A percentile compares a stretch with the other conserved stretches of the same genome.
Evolutionary conservation across 2,888 invertebrate genomes (phyloP).

Genomic region (Ophion ellenae): DNA sequence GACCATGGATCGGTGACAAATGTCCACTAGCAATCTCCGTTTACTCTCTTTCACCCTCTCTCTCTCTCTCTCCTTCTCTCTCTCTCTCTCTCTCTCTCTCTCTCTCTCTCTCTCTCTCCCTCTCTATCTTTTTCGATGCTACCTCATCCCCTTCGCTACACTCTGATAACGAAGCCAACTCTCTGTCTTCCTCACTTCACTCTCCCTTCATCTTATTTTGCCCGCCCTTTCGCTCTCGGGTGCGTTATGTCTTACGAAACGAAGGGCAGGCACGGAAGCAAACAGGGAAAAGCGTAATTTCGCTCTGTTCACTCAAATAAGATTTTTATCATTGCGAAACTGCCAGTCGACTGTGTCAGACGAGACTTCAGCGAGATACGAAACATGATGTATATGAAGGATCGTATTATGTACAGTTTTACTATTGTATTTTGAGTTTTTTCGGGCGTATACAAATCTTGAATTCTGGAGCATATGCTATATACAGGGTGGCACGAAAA

Average conservation of each 20-base stretch:
- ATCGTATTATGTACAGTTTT: too few relatives aligned
- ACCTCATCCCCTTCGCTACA: neutral
- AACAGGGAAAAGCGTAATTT: conserved; percentile 63
- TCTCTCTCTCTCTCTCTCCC: conserved; percentile 3
- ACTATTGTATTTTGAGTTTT: neutral
- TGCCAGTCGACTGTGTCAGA: conserved; percentile 5
- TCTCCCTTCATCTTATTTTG: conserved; percentile 35
- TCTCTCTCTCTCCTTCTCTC: neutral
- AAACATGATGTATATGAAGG: neutral
- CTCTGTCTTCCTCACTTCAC: neutral
- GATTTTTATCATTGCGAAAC: conserved; percentile 62
- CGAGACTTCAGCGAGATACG: neutral
- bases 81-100: neutral
- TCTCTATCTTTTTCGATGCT: neutral
- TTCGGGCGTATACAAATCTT: neutral
- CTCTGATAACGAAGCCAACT: conserved; percentile 32
- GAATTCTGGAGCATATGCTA: neutral
- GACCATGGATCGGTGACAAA: conserved; percentile 63
- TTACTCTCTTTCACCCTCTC: conserved; percentile 38
- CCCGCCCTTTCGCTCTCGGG: conserved; percentile 37
- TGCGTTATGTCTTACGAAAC: conserved; percentile 41
- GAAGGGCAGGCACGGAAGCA: conserved; percentile 1
- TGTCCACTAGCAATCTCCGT: conserved; percentile 55
- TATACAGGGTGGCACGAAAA: neutral
- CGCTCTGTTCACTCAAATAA: conserved; percentile 58